Conservation (phyloP, 2,797 vertebrate species). For the Oophaga sylvatica region DNA sequence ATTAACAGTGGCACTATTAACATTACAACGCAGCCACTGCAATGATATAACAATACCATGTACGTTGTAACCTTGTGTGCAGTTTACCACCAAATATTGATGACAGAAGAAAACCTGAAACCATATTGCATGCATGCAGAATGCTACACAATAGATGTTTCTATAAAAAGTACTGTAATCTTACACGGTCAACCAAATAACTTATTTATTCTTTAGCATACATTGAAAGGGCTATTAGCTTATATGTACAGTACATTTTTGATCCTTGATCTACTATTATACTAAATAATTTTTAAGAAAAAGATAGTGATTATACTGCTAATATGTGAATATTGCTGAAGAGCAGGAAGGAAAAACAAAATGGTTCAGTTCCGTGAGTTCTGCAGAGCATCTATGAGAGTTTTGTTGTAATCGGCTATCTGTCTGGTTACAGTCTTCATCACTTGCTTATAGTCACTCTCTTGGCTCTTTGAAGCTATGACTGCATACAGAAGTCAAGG, state of each 20-base stretch:
- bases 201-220: slow-evolving; percentile 20
- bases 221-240: not conserved
- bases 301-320: not conserved
- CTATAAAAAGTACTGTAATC: not conserved
- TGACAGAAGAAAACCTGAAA: not conserved
- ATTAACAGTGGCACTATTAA: not conserved
- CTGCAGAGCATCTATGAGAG: slow-evolving; percentile 82
- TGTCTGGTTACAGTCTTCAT: slow-evolving; percentile 83
- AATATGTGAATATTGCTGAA: slow-evolving; percentile 33
- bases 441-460: slow-evolving; percentile 86
- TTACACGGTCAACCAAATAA: not conserved
- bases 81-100: too few relatives aligned
- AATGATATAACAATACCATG: not conserved
- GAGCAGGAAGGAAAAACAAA: slow-evolving; percentile 65
- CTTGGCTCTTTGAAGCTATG: slow-evolving; percentile 90
- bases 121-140: not conserved
- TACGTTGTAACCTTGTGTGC: too few relatives aligned
- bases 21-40: not conserved
- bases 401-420: slow-evolving; percentile 88
- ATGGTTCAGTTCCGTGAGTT: slow-evolving; percentile 78
- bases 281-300: not conserved
- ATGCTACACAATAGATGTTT: not conserved
- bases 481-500: slow-evolving; percentile 83
- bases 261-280: not conserved
- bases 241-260: not conserved